phyloP scores from a whole-genome alignment of 2,797 vertebrate genomes.

The Bufotes viridis region DNA sequence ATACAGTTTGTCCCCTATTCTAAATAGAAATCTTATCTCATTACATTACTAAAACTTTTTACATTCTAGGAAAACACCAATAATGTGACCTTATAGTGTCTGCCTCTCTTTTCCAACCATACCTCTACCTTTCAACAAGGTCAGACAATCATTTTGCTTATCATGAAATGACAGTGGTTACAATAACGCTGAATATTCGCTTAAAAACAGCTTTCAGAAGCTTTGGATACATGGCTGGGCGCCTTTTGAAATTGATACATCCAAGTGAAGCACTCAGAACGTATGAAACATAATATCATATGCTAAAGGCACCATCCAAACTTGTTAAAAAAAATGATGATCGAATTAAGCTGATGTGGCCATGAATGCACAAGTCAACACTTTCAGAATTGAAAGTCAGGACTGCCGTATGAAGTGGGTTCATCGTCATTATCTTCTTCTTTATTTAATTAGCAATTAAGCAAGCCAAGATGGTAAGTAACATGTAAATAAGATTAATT shows the following conservation, averaged over 20 bases:
- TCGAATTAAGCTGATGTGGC: conserved; percentile 61
- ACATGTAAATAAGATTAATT: conserved; percentile 53
- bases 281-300: conserved; percentile 49
- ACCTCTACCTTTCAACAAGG: neutral
- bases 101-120: neutral
- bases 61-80: conserved; percentile 9
- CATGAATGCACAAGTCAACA: conserved; percentile 48
- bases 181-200: conserved; percentile 52
- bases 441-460: conserved; percentile 56
- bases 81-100: neutral
- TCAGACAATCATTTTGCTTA: conserved; percentile 27
- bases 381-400: conserved; percentile 52
- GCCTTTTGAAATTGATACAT: conserved; percentile 58
- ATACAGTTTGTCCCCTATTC: neutral
- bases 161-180: conserved; percentile 32
- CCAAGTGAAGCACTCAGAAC: conserved; percentile 50
- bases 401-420: conserved; percentile 23
- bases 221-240: conserved; percentile 52
- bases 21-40: neutral
- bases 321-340: conserved; percentile 47
- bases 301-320: conserved; percentile 51
- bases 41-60: conserved; percentile 7
- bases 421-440: conserved; percentile 34
- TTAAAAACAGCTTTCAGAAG: conserved; percentile 50
- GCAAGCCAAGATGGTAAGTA: conserved; percentile 44